Evolutionary conservation across 2,888 invertebrate species (phyloP), one percentile per base, ranked within the genome.

Genomic region (Thera obeliscata): DNA sequence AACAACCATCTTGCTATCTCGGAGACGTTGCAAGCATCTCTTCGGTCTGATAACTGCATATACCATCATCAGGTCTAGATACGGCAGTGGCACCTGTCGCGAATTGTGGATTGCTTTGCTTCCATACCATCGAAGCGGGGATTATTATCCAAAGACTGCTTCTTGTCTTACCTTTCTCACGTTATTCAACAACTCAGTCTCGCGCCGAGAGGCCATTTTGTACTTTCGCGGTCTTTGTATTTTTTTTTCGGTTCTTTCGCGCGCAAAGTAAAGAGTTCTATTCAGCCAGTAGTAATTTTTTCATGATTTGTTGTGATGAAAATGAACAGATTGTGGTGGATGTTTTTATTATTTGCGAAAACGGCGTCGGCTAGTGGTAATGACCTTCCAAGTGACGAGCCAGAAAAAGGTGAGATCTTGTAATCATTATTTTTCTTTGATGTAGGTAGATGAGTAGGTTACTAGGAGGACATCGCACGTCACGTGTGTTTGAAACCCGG

Each of bases 291-390:
- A 69, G 52, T 71, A 11, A 78, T 64, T 78, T 78, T 87, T 88
- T 87, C 81, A 89, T 93, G 92, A 87, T 80, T 84, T 80, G 81
- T 81, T 84, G 80, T 84, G 82, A 85, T 87, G 84, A 89, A 80
- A 86, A 92, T 93, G 91, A 88, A 91, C 91, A 91, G 83, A 84
- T 91, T 91, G 75, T 93, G 92, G 93, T 93, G 93, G 93, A 87
- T 93, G 90, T 91, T 91, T 80, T 83, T 93, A 80, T 85, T 93
- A 74, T 89, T 91, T 80, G 89, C 90, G 82, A 91, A 90, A 85
- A 90, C 86, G 79, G 90, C 87, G 71, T 91, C 88, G 78, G 87
- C 90, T 82, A 92, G 88, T 85, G 91, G 92, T 75, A 93, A 93
- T 78, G 83, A 87, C 68, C 78, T 93, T 70, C 83, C 87, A 36